phyloP scores from a whole-genome alignment of 1,140 invertebrate species.

The Cydia fagiglandana region DNA sequence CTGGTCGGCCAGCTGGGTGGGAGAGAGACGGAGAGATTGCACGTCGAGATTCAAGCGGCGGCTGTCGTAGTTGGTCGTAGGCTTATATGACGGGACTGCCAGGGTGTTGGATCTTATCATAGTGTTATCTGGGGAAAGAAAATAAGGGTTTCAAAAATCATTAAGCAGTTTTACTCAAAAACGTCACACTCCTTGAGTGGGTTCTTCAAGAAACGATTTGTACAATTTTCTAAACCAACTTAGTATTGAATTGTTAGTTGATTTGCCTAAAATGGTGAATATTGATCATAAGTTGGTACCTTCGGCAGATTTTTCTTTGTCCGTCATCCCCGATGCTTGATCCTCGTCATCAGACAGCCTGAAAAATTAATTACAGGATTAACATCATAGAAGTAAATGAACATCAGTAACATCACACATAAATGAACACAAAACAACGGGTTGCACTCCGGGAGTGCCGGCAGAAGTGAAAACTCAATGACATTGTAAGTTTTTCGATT shows the following conservation, averaged over 20 bases:
- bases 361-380: constrained; percentile 33
- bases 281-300: constrained; percentile 41
- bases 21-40: constrained; percentile 66
- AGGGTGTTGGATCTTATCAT: constrained; percentile 81
- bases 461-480: no score
- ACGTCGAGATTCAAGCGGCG: constrained; percentile 66
- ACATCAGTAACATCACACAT: no score
- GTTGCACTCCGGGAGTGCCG: no score
- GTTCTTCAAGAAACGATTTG: no score
- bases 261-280: not conserved
- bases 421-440: no score
- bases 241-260: no score
- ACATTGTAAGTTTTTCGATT: no score
- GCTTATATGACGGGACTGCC: constrained; percentile 78
- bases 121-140: constrained; percentile 67
- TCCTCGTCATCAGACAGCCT: constrained; percentile 76
- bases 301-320: constrained; percentile 71
- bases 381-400: not conserved
- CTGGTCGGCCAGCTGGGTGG: constrained; percentile 65
- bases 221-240: no score
- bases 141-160: constrained; percentile 14
- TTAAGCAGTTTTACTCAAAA: no score
- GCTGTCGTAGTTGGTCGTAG: constrained; percentile 61
- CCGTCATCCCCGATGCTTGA: constrained; percentile 75
- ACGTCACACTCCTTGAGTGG: no score